Evolutionary conservation across 2,888 invertebrate species (phyloP).

Genomic region (Drosophila seclusa): DNA sequence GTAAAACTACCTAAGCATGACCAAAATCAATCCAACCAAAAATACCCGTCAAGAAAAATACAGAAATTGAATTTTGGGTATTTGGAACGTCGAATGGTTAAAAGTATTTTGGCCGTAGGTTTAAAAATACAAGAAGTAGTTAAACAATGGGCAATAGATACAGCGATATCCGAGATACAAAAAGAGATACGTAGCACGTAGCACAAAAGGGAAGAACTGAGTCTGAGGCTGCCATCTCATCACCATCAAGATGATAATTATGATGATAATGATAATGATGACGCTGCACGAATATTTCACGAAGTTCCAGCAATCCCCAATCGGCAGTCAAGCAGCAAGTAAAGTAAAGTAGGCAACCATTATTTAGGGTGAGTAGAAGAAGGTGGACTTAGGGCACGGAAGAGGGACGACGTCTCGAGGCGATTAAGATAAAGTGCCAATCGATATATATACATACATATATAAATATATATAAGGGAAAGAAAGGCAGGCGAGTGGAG

Average conservation of each 20-base stretch:
- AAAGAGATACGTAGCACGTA: slow-evolving; percentile 56
- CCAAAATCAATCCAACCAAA: slow-evolving; percentile 62
- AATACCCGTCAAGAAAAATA: slow-evolving; percentile 49
- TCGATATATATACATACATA: slow-evolving; percentile 61
- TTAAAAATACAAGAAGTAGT: slow-evolving; percentile 30
- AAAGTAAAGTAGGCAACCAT: slow-evolving; percentile 52
- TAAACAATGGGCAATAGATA: slow-evolving; percentile 53
- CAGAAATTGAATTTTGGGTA: slow-evolving; percentile 30
- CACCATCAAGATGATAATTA: slow-evolving; percentile 60
- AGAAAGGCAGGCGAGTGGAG: slow-evolving; percentile 57
- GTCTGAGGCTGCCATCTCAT: slow-evolving; percentile 34
- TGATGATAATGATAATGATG: slow-evolving; percentile 69
- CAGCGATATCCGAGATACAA: slow-evolving; percentile 58
- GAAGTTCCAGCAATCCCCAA: slow-evolving; percentile 52
- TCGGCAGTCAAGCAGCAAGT: slow-evolving; percentile 21
- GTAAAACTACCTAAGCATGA: slow-evolving; percentile 51
- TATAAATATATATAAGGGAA: slow-evolving; percentile 68
- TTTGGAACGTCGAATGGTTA: slow-evolving; percentile 39
- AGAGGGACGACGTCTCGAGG: slow-evolving; percentile 67
- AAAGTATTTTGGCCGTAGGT: slow-evolving; percentile 16
- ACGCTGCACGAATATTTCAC: slow-evolving; percentile 73
- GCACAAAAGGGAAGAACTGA: slow-evolving; percentile 47
- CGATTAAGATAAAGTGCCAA: slow-evolving; percentile 81
- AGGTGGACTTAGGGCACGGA: slow-evolving; percentile 54
- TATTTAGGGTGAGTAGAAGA: slow-evolving; percentile 58